phyloP scores from a whole-genome alignment of 2,113 vertebrate genomes.

The Plecotus auritus region DNA sequence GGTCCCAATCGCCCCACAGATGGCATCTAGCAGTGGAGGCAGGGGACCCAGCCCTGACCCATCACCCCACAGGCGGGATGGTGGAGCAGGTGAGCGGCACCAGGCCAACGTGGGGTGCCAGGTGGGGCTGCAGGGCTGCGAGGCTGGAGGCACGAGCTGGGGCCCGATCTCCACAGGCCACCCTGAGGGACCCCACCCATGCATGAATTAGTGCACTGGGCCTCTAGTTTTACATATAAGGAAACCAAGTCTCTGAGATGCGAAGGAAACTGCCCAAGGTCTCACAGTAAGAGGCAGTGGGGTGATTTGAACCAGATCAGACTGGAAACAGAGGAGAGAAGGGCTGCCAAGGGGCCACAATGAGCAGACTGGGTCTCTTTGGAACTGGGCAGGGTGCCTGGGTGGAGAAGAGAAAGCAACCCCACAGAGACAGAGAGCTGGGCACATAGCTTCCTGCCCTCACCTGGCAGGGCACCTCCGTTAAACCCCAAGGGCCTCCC shows the following conservation, averaged over 20 bases:
- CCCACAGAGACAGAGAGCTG: neutral
- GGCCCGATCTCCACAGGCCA: too few relatives aligned
- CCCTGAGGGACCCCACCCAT: too few relatives aligned
- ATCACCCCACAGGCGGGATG: too few relatives aligned
- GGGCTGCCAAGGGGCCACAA: too few relatives aligned
- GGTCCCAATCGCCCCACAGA: too few relatives aligned
- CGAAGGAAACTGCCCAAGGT: neutral
- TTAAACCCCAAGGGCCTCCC: neutral
- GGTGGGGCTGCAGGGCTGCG: too few relatives aligned
- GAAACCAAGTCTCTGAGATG: neutral
- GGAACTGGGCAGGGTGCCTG: neutral
- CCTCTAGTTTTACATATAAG: neutral
- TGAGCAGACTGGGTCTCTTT: neutral
- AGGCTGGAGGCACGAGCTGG: too few relatives aligned
- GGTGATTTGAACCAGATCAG: neutral
- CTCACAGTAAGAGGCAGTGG: neutral
- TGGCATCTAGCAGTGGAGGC: too few relatives aligned
- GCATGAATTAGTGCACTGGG: too few relatives aligned
- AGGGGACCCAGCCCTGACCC: too few relatives aligned
- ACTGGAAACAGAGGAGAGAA: neutral
- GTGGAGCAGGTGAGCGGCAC: too few relatives aligned
- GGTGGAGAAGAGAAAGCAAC: neutral
- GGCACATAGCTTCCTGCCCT: neutral
- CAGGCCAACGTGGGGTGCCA: too few relatives aligned
- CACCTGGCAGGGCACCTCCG: neutral